Conservation (phyloP, 1,140 invertebrate genomes). For the Muscidifurax raptorellus region DNA sequence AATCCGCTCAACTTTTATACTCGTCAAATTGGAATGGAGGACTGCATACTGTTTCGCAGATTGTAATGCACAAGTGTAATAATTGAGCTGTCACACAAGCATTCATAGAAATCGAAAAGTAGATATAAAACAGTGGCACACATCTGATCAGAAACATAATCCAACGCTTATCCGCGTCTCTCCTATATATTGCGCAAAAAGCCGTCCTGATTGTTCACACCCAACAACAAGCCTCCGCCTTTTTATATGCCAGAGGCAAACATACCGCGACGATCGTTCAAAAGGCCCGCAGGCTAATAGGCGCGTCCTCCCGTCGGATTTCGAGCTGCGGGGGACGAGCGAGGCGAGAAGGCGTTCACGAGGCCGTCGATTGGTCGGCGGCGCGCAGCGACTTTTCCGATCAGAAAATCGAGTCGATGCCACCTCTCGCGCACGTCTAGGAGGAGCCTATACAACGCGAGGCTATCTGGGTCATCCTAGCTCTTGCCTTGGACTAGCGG, state of each 20-base stretch:
- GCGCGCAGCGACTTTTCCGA: constrained; percentile 71
- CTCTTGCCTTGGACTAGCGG: constrained; percentile 66
- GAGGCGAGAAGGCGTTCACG: constrained; percentile 26
- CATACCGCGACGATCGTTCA: neutral
- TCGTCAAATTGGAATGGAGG: too few species aligned
- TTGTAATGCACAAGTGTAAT: too few species aligned
- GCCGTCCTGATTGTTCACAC: neutral
- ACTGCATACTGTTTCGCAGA: too few species aligned
- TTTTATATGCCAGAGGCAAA: neutral
- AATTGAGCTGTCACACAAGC: too few species aligned
- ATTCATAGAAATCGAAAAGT: too few species aligned
- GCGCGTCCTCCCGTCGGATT: constrained; percentile 36
- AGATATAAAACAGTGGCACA: too few species aligned
- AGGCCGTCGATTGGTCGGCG: constrained; percentile 61
- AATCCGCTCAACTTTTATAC: too few species aligned
- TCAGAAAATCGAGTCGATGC: constrained; percentile 67
- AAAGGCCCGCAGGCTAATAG: constrained; percentile 38
- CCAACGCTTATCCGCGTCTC: too few species aligned
- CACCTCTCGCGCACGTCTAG: constrained; percentile 64
- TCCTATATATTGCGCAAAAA: too few species aligned
- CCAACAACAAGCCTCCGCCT: neutral
- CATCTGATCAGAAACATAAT: too few species aligned
- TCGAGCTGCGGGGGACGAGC: constrained; percentile 53
- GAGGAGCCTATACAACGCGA: constrained; percentile 67
- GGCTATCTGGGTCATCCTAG: constrained; percentile 73